Evolutionary conservation across 2,888 invertebrate species (phyloP).

Genomic region (Megalurothrips usitatus): DNA sequence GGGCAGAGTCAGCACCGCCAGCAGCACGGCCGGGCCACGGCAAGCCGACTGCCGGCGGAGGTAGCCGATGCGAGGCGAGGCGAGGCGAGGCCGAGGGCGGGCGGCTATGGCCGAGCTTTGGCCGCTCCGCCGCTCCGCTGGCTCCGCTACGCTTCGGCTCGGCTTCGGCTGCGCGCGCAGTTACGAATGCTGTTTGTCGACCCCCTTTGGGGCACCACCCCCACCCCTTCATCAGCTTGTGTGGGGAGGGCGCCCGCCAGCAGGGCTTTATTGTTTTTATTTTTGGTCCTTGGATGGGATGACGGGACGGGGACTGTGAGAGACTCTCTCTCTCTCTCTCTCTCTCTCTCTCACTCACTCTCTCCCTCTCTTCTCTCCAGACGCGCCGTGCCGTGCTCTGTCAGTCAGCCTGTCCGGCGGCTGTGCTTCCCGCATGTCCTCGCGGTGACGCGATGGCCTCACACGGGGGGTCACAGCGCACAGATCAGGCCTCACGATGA

Average conservation of each 20-base stretch:
- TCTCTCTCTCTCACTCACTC: neutral
- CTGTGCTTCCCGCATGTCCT: too few species aligned
- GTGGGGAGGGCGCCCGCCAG: too few species aligned
- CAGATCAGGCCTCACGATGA: too few species aligned
- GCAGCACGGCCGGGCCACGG: neutral
- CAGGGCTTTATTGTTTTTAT: too few species aligned
- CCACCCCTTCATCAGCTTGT: too few species aligned
- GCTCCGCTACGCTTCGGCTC: too few species aligned
- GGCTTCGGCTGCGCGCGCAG: neutral
- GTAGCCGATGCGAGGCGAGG: neutral
- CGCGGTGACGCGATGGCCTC: too few species aligned
- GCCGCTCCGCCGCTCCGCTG: neutral
- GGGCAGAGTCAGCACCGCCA: neutral
- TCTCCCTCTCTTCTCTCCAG: neutral
- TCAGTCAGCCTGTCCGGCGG: too few species aligned
- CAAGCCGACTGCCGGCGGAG: conserved; percentile 1
- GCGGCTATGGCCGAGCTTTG: neutral
- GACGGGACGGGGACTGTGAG: too few species aligned
- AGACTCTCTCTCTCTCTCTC: neutral
- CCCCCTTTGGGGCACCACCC: neutral
- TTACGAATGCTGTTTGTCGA: conserved; percentile 6
- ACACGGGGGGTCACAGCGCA: too few species aligned
- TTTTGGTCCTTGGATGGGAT: too few species aligned
- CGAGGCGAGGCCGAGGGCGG: neutral
- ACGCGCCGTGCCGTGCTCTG: too few species aligned